Conservation (phyloP, 2,888 invertebrate genomes). For the Hemithea aestivaria region DNA sequence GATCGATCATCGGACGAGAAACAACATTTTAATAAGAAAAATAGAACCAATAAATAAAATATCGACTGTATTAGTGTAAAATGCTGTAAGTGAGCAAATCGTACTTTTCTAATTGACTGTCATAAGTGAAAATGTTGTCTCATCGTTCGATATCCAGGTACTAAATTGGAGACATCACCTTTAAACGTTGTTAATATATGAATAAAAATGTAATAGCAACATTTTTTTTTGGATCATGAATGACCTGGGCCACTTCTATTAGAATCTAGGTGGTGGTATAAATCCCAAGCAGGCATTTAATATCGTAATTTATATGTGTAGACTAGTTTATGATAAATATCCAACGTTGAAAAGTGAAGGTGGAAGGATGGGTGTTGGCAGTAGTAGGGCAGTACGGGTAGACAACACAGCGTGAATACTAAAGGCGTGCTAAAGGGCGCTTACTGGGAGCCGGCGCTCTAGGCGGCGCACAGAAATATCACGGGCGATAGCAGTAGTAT, state of each 20-base stretch:
- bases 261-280: no score
- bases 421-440: conserved; percentile 61
- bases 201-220: no score
- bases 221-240: no score
- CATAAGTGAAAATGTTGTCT: conserved; percentile 35
- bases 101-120: no score
- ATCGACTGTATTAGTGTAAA: no score
- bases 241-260: no score
- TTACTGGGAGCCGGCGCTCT: conserved; percentile 63
- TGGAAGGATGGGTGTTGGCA: background rate
- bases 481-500: conserved; percentile 86
- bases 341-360: conserved; percentile 30
- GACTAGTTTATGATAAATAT: no score
- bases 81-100: no score
- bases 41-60: no score
- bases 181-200: conserved; percentile 26
- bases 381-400: conserved; percentile 27
- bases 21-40: no score
- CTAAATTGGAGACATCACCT: conserved; percentile 17
- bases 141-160: conserved; percentile 39
- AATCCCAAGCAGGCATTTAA: no score
- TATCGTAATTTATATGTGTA: no score
- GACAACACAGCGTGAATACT: conserved; percentile 52
- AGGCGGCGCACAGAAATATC: conserved; percentile 88
- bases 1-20: conserved; percentile 51